Conservation (phyloP, 2,888 invertebrate genomes). For the Piscicola geometra region DNA sequence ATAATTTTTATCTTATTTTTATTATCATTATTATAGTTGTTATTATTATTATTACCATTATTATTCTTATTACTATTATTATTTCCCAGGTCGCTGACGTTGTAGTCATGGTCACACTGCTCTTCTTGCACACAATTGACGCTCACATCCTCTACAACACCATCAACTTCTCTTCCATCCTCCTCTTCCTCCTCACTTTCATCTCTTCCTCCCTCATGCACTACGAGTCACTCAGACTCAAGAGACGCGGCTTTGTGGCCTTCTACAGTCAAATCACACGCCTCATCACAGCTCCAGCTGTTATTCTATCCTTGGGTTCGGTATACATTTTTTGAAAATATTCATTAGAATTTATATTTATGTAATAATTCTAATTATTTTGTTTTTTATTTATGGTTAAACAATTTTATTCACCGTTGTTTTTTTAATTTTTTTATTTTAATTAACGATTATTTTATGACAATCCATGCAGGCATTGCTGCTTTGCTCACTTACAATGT, state of each 20-base stretch:
- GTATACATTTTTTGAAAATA: not conserved
- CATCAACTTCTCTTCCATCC: not conserved
- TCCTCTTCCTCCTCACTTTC: not conserved
- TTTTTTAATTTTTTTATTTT: not conserved
- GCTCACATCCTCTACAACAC: not conserved
- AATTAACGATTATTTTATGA: not conserved
- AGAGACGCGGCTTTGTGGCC: not conserved
- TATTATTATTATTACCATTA: no score
- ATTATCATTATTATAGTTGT: no score
- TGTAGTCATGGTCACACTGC: no score
- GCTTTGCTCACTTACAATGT: not conserved
- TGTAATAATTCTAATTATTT: not conserved
- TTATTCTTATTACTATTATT: no score
- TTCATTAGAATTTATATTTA: not conserved
- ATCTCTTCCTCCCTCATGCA: not conserved
- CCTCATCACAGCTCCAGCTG: not conserved
- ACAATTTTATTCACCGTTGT: no score
- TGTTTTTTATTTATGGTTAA: not conserved
- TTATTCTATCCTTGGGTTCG: not conserved
- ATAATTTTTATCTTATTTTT: no score
- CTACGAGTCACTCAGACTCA: not conserved
- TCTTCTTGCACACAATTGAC: no score
- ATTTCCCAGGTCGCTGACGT: no score
- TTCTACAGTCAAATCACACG: not conserved
- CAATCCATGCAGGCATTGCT: not conserved